Base-by-base conservation (phyloP, 2,888 invertebrate species). In the Heliconius sara region DNA sequence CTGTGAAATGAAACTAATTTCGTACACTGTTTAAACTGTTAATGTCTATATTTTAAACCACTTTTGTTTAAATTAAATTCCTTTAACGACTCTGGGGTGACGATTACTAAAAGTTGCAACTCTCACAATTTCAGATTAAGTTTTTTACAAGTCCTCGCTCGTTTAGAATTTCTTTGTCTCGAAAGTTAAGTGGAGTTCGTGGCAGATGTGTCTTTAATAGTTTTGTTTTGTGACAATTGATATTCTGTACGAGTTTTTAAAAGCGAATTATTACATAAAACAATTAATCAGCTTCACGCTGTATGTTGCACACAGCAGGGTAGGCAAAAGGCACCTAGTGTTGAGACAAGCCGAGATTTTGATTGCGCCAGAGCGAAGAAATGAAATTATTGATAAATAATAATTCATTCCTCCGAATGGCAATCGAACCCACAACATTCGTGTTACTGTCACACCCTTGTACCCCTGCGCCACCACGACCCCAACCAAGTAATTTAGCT, bases 71-170 rank as follows among this genome's bases (percentile, higher is more conserved):
- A 70, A 43, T n/a, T 70, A 43, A 70, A 70, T 25, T 70, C 25
- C 43, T 25, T 43, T 70, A 70, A 70, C 16, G 70, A 70, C 43
- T 70, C n/a, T 39, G 25, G 70, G n/a, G 70, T 70, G 43, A 70
- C 70, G 70, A 70, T 70, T 25, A 70, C 70, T 43, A 70, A 43
- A 43, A 70, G 43, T 70, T n/a, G 43, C 39, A 25, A 70, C 5
- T 12, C 6, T 70, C 12, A 70, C 12, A 39, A 25, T 70, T 39
- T 70, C 7, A 47, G 70, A 70, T 70, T 70, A 70, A 47, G 70
- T 70, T 70, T 70, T 68, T 70, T 43, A 70, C 16, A 70, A 70
- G 70, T 70, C 43, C 43, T 70, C 25, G 70, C 70, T 70, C 70
- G 70, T 70, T 70, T 70, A 47, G 43, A 43, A 43, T 70, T 70